Conservation (phyloP, 2,797 vertebrate genomes). For the Mormyrops boulengeri region DNA sequence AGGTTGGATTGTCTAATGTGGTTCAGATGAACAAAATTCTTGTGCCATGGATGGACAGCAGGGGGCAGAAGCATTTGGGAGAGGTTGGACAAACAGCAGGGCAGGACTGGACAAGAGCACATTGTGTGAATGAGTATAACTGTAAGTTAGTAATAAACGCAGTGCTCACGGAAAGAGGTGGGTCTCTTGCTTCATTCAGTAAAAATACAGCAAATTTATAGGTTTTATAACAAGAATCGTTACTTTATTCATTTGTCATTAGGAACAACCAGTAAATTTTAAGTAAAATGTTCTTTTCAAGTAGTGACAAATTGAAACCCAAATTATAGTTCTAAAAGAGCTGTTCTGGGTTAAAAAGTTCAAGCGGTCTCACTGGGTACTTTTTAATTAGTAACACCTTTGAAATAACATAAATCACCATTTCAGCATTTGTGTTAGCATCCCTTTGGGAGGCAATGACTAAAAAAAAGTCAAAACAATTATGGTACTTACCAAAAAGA, state of each 20-base stretch:
- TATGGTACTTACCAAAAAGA: neutral
- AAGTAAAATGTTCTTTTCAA: neutral
- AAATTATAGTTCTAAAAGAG: neutral
- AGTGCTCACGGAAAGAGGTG: neutral
- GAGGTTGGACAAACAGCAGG: too few relatives aligned
- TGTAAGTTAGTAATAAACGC: neutral
- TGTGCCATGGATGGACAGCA: neutral
- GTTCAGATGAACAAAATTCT: neutral
- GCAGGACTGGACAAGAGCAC: too few relatives aligned
- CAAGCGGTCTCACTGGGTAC: neutral
- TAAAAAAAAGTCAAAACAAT: neutral
- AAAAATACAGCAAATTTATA: neutral
- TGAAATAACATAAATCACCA: neutral
- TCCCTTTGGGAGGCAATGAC: neutral
- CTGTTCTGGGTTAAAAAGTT: neutral
- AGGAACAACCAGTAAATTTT: neutral
- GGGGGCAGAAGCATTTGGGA: neutral
- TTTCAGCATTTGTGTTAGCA: neutral
- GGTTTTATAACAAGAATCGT: neutral
- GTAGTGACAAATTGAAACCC: neutral
- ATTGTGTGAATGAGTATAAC: neutral
- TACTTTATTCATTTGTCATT: neutral
- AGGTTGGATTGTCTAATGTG: neutral
- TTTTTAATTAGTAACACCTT: neutral
- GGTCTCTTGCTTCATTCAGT: neutral